phyloP scores from a whole-genome alignment of 2,113 vertebrate species.

The Beaufortia kweichowensis region DNA sequence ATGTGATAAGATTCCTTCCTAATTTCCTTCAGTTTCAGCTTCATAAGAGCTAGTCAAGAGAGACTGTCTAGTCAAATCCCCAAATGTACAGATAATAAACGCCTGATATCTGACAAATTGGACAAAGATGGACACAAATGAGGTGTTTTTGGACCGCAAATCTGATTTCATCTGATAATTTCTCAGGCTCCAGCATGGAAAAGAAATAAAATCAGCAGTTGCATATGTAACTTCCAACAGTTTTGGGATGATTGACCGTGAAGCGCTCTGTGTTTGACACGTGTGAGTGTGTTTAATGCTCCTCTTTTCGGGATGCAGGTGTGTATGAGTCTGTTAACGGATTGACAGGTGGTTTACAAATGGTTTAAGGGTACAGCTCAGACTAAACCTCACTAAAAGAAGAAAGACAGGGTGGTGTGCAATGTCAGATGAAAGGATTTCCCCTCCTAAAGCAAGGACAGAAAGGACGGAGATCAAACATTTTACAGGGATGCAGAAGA shows the following conservation, averaged over 20 bases:
- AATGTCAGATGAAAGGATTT: slow-evolving; percentile 38
- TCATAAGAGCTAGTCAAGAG: neutral
- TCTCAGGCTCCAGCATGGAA: neutral
- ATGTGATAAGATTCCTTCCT: neutral
- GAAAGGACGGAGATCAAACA: slow-evolving; percentile 43
- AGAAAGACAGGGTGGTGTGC: neutral
- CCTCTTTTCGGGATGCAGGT: slow-evolving; percentile 13
- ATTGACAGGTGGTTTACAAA: slow-evolving; percentile 1
- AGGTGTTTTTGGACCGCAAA: slow-evolving; percentile 36
- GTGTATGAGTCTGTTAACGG: slow-evolving; percentile 22
- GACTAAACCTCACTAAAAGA: slow-evolving; percentile 22
- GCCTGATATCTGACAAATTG: slow-evolving; percentile 20
- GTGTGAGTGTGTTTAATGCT: slow-evolving; percentile 18
- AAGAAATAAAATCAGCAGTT: slow-evolving; percentile 49
- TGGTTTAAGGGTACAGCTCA: slow-evolving; percentile 17
- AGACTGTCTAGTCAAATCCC: neutral
- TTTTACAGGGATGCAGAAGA: slow-evolving; percentile 2
- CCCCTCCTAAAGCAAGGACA: slow-evolving; percentile 17
- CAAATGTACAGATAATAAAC: slow-evolving; percentile 18
- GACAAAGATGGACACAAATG: slow-evolving; percentile 25
- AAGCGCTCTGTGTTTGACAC: slow-evolving; percentile 21
- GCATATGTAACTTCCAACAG: slow-evolving; percentile 41
- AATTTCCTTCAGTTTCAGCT: neutral
- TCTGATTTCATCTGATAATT: slow-evolving; percentile 46
- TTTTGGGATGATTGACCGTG: slow-evolving; percentile 48